Evolutionary conservation across 2,888 invertebrate genomes (phyloP), one percentile per base, ranked within the genome.

Genomic region (Empis livida): DNA sequence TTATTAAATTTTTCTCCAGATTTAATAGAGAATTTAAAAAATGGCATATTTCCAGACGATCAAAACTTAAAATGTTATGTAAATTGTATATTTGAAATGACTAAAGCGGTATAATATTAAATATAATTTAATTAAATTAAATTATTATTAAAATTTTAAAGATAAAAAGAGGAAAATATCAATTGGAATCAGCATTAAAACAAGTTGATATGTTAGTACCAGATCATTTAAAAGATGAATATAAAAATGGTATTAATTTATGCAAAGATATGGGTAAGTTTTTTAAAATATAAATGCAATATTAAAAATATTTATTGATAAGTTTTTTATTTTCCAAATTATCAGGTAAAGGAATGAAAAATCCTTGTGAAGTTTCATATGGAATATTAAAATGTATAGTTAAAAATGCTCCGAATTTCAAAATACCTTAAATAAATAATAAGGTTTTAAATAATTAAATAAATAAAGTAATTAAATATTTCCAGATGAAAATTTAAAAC

Each of bases 31-130:
- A 9, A 8, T 27, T 27, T 27, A 27, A 27, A 27, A 8, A 27
- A 27, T 27, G 23, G 23, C 8, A 8, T 6, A 27, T 27, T 27
- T 42, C 65, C 67, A 14, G 59, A 62, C 20, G 60, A 61, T 37
- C 62, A 61, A 54, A 62, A 63, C 46, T 48, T 63, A 44, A 68
- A 75, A 63, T 77, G 78, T 51, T 78, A 75, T 52, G 64, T 73
- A 45, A 68, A 69, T 51, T 77, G 78, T 52, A 49, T 73, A 8
- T 46, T 76, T 49, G 67, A 67, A 51, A 70, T 70, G 68, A 71
- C 73, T 61, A 75, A 76, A 63, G 57, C 71, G 55, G 77, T 77
- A 61, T n/a, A 35, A 8, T 3, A 35, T 4, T 4, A 11, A 0
- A 5, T 23, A 23, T 10, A 30, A 17, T 35, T 27, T 10, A 43